Conservation (phyloP, 2,797 vertebrate species). For the Cephalopachus bancanus region DNA sequence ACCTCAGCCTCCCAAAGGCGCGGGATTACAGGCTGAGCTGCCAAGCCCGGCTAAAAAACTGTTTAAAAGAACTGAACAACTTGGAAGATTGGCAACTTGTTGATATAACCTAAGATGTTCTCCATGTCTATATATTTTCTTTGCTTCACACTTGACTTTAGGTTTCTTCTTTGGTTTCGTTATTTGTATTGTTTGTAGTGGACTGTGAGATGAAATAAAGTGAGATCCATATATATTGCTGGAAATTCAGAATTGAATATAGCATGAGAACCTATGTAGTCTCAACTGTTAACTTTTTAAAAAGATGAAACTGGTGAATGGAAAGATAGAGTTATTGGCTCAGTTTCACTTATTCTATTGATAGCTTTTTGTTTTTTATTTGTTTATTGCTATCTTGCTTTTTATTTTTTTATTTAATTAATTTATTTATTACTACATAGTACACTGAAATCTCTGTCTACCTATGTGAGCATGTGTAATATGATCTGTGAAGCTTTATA, state of each 20-base stretch:
- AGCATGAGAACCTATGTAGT: neutral
- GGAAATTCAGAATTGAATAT: neutral
- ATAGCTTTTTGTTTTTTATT: neutral
- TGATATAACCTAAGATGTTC: neutral
- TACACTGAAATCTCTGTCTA: neutral
- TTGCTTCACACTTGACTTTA: neutral
- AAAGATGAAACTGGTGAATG: neutral
- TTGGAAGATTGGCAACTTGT: neutral
- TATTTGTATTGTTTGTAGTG: neutral
- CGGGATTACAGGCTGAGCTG: too few species aligned
- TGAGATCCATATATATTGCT: neutral
- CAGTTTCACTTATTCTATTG: neutral
- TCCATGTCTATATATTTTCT: neutral
- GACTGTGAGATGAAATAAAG: neutral
- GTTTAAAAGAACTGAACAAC: neutral
- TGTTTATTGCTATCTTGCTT: too few species aligned
- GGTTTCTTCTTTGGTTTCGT: neutral
- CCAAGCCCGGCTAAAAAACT: neutral
- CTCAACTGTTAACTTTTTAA: neutral
- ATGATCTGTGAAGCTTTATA: neutral
- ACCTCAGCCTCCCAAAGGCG: too few species aligned
- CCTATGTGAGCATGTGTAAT: neutral
- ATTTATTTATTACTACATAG: neutral
- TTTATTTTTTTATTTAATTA: too few species aligned
- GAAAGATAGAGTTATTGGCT: neutral